phyloP scores from a whole-genome alignment of 2,113 vertebrate species.

The Centropristis striata region DNA sequence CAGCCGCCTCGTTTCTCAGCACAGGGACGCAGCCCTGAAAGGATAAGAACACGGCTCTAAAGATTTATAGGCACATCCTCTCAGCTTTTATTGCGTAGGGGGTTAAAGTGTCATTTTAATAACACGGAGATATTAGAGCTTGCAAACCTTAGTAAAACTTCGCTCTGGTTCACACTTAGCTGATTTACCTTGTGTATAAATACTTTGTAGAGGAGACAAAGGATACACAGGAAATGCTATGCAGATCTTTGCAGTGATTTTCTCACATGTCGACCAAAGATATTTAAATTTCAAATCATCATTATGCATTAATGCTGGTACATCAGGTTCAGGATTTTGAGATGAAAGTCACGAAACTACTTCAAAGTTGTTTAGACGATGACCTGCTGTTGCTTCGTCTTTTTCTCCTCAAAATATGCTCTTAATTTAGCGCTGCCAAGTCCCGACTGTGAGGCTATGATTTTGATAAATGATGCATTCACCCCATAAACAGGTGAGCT shows the following conservation, averaged over 20 bases:
- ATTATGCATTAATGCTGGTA: too few relatives aligned
- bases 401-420: constrained; percentile 31
- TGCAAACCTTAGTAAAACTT: constrained; percentile 54
- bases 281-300: neutral
- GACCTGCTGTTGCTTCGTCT: constrained; percentile 6
- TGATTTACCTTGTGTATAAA: constrained; percentile 45
- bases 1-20: constrained; percentile 43
- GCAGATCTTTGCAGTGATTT: neutral
- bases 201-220: neutral
- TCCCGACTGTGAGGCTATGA: constrained; percentile 3
- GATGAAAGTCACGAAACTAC: neutral
- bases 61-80: constrained; percentile 72
- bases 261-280: neutral
- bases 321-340: neutral
- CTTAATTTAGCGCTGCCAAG: constrained; percentile 33
- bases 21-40: constrained; percentile 40
- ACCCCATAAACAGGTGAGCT: constrained; percentile 42
- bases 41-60: constrained; percentile 34
- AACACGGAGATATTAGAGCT: constrained; percentile 72
- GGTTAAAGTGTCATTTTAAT: constrained; percentile 79
- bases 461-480: constrained; percentile 53
- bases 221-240: neutral
- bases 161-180: constrained; percentile 41
- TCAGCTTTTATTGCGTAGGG: constrained; percentile 71
- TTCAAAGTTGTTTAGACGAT: constrained; percentile 1